phyloP scores from a whole-genome alignment of 2,888 invertebrate species.

The Colostygia pectinataria region DNA sequence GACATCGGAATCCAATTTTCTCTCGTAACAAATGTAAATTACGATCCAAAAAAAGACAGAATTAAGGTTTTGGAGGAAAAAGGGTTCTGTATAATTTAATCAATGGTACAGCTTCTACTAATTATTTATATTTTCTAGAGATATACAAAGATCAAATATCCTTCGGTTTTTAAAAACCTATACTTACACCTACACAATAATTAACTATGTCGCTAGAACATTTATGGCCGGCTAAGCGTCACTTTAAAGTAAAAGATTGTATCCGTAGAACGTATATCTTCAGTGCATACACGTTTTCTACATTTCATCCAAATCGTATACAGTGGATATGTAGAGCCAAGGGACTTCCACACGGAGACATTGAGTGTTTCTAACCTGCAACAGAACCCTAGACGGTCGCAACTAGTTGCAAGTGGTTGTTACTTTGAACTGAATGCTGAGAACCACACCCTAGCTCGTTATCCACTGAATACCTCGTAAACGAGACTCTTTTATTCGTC shows the following conservation, averaged over 20 bases:
- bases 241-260: not conserved
- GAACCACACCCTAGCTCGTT: constrained; percentile 55
- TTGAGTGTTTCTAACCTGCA: constrained; percentile 20
- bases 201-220: too few relatives aligned
- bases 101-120: too few relatives aligned
- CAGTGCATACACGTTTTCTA: constrained; percentile 7
- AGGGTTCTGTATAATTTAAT: not conserved
- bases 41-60: constrained; percentile 15
- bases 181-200: too few relatives aligned
- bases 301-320: constrained; percentile 13
- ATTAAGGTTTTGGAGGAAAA: not conserved
- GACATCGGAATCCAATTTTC: constrained; percentile 31
- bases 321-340: constrained; percentile 18
- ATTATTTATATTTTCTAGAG: too few relatives aligned
- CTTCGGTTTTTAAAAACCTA: too few relatives aligned
- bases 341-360: constrained; percentile 26
- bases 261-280: constrained; percentile 3
- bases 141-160: too few relatives aligned
- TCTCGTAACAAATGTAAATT: constrained; percentile 23
- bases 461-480: constrained; percentile 62
- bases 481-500: constrained; percentile 53
- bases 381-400: constrained; percentile 16
- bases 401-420: constrained; percentile 30
- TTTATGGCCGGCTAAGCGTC: not conserved
- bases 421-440: constrained; percentile 43